Conservation (phyloP, 2,797 vertebrate genomes). For the Columba guinea region DNA sequence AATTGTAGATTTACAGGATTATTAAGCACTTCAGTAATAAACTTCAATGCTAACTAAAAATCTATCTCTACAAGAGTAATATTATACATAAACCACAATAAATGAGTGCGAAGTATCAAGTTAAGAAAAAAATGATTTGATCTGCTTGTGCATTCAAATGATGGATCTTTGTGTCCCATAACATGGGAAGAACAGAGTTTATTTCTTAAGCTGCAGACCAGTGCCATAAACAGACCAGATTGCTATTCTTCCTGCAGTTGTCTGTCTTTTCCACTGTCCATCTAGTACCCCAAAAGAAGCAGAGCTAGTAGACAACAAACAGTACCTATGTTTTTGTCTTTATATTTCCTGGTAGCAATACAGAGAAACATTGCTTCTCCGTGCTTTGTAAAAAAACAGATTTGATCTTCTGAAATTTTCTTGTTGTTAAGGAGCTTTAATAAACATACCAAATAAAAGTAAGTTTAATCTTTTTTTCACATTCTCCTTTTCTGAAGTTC, state of each 20-base stretch:
- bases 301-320: background rate
- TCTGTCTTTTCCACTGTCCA: rapidly evolving
- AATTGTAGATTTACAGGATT: background rate
- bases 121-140: background rate
- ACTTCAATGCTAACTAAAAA: background rate
- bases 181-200: background rate
- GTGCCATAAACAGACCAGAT: background rate
- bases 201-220: background rate
- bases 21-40: background rate
- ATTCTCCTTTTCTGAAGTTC: background rate
- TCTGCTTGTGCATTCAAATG: background rate
- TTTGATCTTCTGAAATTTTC: background rate
- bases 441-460: background rate
- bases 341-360: background rate
- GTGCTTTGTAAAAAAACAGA: background rate
- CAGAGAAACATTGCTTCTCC: background rate
- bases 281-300: background rate
- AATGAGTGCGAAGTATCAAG: background rate
- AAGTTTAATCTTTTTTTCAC: background rate
- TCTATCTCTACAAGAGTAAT: background rate
- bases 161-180: background rate
- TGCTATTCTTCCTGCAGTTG: background rate
- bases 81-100: background rate
- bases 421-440: background rate
- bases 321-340: background rate